Conservation (phyloP, 2,888 invertebrate genomes). For the Ornithoptera priamus region DNA sequence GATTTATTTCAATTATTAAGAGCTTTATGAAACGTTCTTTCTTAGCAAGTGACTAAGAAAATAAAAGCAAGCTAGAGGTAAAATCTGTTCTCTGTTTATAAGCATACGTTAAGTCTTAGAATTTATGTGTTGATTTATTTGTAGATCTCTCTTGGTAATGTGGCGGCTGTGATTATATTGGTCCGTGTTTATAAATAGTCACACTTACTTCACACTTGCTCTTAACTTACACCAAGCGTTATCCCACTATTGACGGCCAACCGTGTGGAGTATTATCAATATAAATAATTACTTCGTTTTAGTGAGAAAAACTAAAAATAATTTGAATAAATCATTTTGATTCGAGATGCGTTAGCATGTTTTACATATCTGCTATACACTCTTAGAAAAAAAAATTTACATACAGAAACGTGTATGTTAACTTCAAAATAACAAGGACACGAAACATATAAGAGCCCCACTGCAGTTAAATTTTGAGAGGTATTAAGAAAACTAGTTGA, state of each 20-base stretch:
- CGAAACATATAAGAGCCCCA: too few species aligned
- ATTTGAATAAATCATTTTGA: neutral
- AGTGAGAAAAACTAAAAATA: neutral
- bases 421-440: too few species aligned
- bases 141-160: constrained; percentile 58
- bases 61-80: neutral
- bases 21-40: neutral
- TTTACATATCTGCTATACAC: too few species aligned
- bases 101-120: constrained; percentile 26
- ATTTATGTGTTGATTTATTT: constrained; percentile 54
- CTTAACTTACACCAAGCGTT: constrained; percentile 52
- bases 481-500: too few species aligned
- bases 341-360: too few species aligned
- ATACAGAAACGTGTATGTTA: too few species aligned
- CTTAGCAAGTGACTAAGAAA: neutral
- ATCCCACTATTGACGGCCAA: constrained; percentile 34
- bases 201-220: constrained; percentile 62
- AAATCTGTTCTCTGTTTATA: constrained; percentile 20
- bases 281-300: constrained; percentile 7
- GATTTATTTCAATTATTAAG: neutral
- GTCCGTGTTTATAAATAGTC: constrained; percentile 65
- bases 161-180: constrained; percentile 63
- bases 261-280: constrained; percentile 8
- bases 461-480: too few species aligned
- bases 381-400: too few species aligned